Base-by-base conservation (phyloP, 2,888 invertebrate genomes). In the Melanophora roralis region DNA sequence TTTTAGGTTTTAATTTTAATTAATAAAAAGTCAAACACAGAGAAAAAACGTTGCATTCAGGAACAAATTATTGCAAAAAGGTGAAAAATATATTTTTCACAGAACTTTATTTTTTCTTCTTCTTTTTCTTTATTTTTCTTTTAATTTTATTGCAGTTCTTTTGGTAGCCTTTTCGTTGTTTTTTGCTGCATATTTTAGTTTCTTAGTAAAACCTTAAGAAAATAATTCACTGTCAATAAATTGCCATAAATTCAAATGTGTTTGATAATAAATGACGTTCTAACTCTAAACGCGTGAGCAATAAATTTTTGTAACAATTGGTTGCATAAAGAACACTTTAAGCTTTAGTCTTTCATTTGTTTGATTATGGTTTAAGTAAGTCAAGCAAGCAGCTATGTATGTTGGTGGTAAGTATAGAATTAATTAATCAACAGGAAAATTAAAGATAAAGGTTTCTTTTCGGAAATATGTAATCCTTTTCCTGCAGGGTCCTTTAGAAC, bases 241-340 rank as follows among this genome's bases (percentile, higher is more conserved):
- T 79, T 77, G 79, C 82, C 81, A 82, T 82, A 82, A 82, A 82
- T 82, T 82, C 77, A 77, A 82, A 82, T 81, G 79, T 78, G 82
- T 79, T 82, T 81, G 80, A 74, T 79, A 81, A 81, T 82, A 82
- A 82, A 82, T 81, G 82, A 81, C 81, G 81, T 76, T 78, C 77
- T 76, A 80, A 80, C 76, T 80, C 76, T 71, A 74, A 79, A 68
- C 78, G 81, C 82, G 82, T 82, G 82, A 82, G 81, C 78, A 76
- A 81, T 82, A 82, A 82, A 82, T 82, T 82, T 72, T 45, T 76
- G 40, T 57, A 80, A 80, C 76, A 80, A 76, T 80, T 76, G 80
- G 51, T 73, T 76, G 72, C 68, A 64, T 53, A 49, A 36, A 45
- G 21, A 40, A 38, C 9, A 49, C 6, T 5, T 27, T 36, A 51